Evolutionary conservation across 2,113 vertebrate species (phyloP), one percentile per base, ranked within the genome.

Genomic region (Mohoua ochrocephala): DNA sequence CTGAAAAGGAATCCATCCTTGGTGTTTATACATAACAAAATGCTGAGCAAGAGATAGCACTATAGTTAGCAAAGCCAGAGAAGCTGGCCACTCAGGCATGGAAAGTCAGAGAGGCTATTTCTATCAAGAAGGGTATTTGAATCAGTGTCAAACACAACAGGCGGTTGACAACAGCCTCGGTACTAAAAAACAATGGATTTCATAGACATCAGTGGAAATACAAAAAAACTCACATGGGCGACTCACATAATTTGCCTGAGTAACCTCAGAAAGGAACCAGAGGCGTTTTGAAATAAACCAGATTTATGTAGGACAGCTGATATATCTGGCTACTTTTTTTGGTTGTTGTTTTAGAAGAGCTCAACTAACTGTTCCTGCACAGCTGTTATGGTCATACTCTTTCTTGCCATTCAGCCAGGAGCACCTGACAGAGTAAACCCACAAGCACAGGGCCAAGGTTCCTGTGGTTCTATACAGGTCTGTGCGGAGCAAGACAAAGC

Each of bases 21-120:
- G 68, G 27, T 94, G 91, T 96, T 95, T 86, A 93, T 88, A 91
- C 83, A 86, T 94, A 94, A 89, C 80, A 81, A 92, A 96, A 94
- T 84, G 86, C 96, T 96, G 88, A 94, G 91, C 73, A 95, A 96
- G 91, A 94, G 44, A 93, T 3, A 70, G 85, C 76, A 75, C 83
- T 75, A 57, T n/a, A 91, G 83, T 88, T 96, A 96, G 79, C 49
- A 90, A 86, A 81, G 94, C 60, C 69, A 89, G 41, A 68, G 79
- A 86, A 90, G 44, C 71, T 54, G 68, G 76, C 56, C 79, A 89
- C 20, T 19, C 4, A 3, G 60, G 68, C 39, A 86, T 27, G 37
- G 73, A 86, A 94, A 71, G 41, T 81, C 68, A 92, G 65, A 87
- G 86, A 80, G 44, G 80, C 53, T 95, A 93, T 89, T 94, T 89